Evolutionary conservation across 2,888 invertebrate genomes (phyloP).

Genomic region (Bombyx huttoni): DNA sequence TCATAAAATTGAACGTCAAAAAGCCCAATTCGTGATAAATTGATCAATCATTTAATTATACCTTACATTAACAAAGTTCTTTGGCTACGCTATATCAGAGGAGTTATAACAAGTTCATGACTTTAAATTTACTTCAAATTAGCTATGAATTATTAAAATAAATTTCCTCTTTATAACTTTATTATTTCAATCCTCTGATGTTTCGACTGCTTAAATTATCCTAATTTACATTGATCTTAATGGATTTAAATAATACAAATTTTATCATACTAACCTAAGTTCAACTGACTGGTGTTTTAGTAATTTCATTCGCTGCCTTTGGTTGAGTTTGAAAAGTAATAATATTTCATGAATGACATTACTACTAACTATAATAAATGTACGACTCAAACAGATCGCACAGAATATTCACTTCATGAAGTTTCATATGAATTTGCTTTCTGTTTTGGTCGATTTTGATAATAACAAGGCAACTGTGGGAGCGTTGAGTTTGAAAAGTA

Average conservation of each 20-base stretch:
- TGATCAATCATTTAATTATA: slow-evolving; percentile 26
- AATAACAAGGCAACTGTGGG: neutral
- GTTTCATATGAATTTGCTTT: neutral
- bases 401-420: neutral
- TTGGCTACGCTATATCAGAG: slow-evolving; percentile 43
- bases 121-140: slow-evolving; percentile 14
- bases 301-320: neutral
- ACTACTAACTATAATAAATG: neutral
- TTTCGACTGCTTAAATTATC: slow-evolving; percentile 11
- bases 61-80: slow-evolving; percentile 30
- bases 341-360: slow-evolving; percentile 1
- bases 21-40: slow-evolving; percentile 27
- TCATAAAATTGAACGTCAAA: slow-evolving; percentile 39
- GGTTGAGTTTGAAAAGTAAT: neutral
- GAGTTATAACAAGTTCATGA: slow-evolving; percentile 16
- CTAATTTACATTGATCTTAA: neutral
- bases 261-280: neutral
- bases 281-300: neutral
- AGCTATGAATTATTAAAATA: slow-evolving; percentile 5
- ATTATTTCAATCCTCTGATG: slow-evolving; percentile 17
- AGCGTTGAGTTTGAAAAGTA: neutral
- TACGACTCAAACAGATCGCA: neutral
- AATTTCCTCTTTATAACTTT: slow-evolving; percentile 5
- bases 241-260: neutral
- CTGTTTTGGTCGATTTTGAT: neutral